Base-by-base conservation (phyloP, 37 sponge, comb jelly and placozoan species). In the Cliona cf. orientalis region DNA sequence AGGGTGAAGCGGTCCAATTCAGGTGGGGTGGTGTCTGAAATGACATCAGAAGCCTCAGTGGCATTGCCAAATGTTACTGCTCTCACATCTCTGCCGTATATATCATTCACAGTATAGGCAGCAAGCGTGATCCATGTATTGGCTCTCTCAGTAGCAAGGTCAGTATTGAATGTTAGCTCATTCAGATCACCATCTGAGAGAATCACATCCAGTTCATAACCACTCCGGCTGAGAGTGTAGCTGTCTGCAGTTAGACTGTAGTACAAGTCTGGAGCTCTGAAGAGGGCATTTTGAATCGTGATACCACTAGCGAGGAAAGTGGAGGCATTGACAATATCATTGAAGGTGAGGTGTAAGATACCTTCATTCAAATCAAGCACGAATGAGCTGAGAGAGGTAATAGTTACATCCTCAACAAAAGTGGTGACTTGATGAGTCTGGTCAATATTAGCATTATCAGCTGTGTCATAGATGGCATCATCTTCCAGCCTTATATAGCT, bases 1-100 rank as follows among this genome's bases (percentile, higher is more conserved):
- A 95, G 74, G 17, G 63, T 79, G 66, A 95, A 95, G 19, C 37
- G 44, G 41, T 32, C 45, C 43, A 95, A 45, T 1, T 46, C 33
- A 37, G 95, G 95, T 3, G 85, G 73, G 7, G 95, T 88, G 0
- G 36, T 56, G 61, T 95, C 95, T 17, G 58, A 23, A n/a, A 84
- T 86, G 26, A 91, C 67, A n/a, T 78, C 68, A 29, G 63, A 31
- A 5, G 80, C 87, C 66, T 42, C 65, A 3, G 76, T 56, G 22
- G 95, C 92, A 58, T 88, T 84, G 46, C 92, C 92, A 84, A 91
- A 66, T 9, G 92, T 91, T 32, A 61, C 39, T 17, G 95, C 92
- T 11, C 69, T 46, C 22, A 91, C 65, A 61, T 88, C 83, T 41
- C 55, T 36, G 7, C 74, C 74, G 38, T 84, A 85, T 5, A 95